These are phyloP conservation scores for Aplysina aerophoba DNA, from an alignment of 37 sponge, comb jelly and placozoan genomes.

Conservation along the genomic window DNA sequence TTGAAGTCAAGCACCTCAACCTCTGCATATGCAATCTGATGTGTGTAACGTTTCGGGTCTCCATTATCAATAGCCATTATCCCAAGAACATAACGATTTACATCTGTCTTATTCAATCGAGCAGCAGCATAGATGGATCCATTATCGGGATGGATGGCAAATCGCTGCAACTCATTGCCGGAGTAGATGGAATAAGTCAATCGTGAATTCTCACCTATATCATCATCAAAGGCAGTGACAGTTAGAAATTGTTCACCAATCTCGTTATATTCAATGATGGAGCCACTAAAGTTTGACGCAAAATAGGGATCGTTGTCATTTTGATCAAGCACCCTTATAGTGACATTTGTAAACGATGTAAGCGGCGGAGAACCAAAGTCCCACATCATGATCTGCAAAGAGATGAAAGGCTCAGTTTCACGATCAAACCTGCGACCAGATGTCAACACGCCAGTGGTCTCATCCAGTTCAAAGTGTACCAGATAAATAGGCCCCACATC, in stretches of 20 bases:
- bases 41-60: not conserved
- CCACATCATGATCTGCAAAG: conserved; percentile 38
- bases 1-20: conserved; percentile 77
- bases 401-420: conserved; percentile 50
- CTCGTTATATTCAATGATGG: conserved; percentile 53
- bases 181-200: conserved; percentile 50
- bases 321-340: conserved; percentile 60
- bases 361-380: conserved; percentile 59
- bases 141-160: conserved; percentile 47
- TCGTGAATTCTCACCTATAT: conserved; percentile 67
- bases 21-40: conserved; percentile 34
- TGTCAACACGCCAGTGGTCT: conserved; percentile 39
- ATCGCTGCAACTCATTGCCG: conserved; percentile 39
- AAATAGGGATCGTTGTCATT: conserved; percentile 76
- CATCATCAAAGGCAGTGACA: conserved; percentile 60
- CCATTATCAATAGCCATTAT: conserved; percentile 39
- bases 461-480: conserved; percentile 17
- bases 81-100: conserved; percentile 19
- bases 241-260: conserved; percentile 36
- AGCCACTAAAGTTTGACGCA: conserved; percentile 33
- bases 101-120: conserved; percentile 52
- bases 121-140: conserved; percentile 48
- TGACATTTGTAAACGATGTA: conserved; percentile 41
- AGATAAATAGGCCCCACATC: not conserved
- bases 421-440: conserved; percentile 52